A percentile compares a stretch with the other conserved stretches of the same genome.
Conservation (phyloP, 2,797 vertebrate species). For the Necrosyrtes monachus region DNA sequence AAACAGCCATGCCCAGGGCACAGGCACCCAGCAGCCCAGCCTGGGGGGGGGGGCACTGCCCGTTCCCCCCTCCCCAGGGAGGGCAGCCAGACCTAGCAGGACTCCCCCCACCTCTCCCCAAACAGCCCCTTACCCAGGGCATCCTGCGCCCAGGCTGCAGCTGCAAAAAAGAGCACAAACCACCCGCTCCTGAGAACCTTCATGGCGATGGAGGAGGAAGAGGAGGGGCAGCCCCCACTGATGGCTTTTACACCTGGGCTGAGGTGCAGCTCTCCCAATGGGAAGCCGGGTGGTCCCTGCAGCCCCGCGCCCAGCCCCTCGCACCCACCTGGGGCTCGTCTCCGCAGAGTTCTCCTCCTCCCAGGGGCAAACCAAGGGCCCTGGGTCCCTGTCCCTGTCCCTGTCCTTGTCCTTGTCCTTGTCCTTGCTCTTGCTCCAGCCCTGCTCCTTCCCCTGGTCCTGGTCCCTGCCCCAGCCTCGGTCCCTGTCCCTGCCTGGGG, state of each 20-base stretch:
- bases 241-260: neutral
- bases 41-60: too few relatives aligned
- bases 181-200: neutral
- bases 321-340: neutral
- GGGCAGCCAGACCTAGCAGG: neutral
- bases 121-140: neutral
- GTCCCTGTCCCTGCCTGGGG: neutral
- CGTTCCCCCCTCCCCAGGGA: neutral
- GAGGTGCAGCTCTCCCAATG: neutral
- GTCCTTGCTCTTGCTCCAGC: neutral
- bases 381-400: neutral
- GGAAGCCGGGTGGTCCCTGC: neutral
- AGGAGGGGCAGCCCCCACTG: rapidly evolving
- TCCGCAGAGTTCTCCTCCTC: too few relatives aligned
- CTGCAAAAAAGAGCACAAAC: neutral
- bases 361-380: neutral
- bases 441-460: too few relatives aligned
- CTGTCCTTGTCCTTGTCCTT: neutral
- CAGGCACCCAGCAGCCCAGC: neutral
- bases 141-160: neutral
- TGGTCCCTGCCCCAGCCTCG: neutral
- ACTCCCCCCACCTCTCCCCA: neutral
- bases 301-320: neutral
- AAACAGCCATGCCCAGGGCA: neutral
- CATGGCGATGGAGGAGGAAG: rapidly evolving